Evolutionary conservation across 2,888 invertebrate species (phyloP).

Genomic region (Phlogophora meticulosa): DNA sequence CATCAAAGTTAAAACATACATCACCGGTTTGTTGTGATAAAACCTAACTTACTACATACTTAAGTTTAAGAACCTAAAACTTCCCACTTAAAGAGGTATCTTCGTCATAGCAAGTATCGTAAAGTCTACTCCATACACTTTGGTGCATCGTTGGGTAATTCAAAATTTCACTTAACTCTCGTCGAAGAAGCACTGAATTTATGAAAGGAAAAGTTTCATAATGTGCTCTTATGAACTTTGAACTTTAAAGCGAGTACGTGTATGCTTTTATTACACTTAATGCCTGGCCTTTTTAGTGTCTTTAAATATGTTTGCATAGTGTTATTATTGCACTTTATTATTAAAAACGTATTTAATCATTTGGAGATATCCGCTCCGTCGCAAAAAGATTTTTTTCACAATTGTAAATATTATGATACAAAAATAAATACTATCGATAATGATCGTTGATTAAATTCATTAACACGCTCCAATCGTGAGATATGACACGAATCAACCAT

Average conservation of each 20-base stretch:
- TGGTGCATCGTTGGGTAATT: constrained; percentile 69
- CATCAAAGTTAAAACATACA: constrained; percentile 5
- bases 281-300: constrained; percentile 20
- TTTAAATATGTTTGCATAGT: background rate
- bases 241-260: constrained; percentile 58
- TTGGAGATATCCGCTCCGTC: no score
- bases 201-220: constrained; percentile 69
- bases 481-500: constrained; percentile 5
- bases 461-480: background rate
- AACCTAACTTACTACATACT: constrained; percentile 41
- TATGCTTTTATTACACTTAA: constrained; percentile 29
- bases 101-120: constrained; percentile 49
- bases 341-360: no score
- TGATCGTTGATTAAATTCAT: background rate
- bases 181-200: constrained; percentile 66
- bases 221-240: constrained; percentile 60
- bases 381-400: no score
- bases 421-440: background rate
- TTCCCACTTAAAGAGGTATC: constrained; percentile 64
- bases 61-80: constrained; percentile 61
- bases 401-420: background rate
- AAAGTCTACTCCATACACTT: constrained; percentile 58
- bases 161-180: constrained; percentile 72
- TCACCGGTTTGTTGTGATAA: constrained; percentile 41
- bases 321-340: background rate